A percentile compares a stretch with the other conserved stretches of the same genome.
phyloP scores from a whole-genome alignment of 1,140 invertebrate species.

The Polypedilum pembai region DNA sequence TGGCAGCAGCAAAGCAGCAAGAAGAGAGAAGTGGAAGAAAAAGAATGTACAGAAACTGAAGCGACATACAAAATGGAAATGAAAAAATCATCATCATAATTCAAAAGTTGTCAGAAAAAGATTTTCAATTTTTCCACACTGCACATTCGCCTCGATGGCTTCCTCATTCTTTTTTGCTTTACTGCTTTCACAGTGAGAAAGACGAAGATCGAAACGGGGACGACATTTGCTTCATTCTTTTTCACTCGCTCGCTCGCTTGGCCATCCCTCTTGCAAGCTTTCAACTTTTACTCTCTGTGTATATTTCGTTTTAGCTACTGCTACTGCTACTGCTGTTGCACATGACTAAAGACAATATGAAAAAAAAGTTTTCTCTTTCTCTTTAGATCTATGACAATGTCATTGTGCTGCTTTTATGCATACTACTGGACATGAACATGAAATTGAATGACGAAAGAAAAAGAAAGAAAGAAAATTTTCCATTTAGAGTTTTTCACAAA shows the following conservation, averaged over 20 bases:
- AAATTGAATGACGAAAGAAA: background rate
- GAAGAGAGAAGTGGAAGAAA: background rate
- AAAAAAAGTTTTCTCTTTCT: background rate
- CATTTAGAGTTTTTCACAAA: background rate
- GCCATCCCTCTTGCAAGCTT: background rate
- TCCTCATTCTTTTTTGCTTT: background rate
- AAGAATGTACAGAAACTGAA: background rate
- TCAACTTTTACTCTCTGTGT: slow-evolving; percentile 2
- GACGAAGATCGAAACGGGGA: no score
- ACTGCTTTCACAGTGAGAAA: no score
- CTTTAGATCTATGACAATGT: background rate
- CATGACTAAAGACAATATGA: slow-evolving; percentile 1
- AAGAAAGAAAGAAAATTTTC: background rate
- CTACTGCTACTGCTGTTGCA: background rate
- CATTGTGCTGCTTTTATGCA: background rate
- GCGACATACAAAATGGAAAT: slow-evolving; percentile 7
- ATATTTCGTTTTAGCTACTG: no score
- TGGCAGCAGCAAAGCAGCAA: background rate
- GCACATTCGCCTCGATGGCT: slow-evolving; percentile 22
- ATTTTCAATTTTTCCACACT: slow-evolving; percentile 23
- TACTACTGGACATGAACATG: background rate
- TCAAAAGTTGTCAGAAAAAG: slow-evolving; percentile 24
- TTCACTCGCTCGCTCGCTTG: background rate
- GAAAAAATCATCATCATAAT: slow-evolving; percentile 28
- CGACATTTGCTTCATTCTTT: background rate